These are phyloP conservation scores for Diaprepes abbreviatus DNA, from an alignment of 2,888 invertebrate genomes.

Conservation along the genomic window DNA sequence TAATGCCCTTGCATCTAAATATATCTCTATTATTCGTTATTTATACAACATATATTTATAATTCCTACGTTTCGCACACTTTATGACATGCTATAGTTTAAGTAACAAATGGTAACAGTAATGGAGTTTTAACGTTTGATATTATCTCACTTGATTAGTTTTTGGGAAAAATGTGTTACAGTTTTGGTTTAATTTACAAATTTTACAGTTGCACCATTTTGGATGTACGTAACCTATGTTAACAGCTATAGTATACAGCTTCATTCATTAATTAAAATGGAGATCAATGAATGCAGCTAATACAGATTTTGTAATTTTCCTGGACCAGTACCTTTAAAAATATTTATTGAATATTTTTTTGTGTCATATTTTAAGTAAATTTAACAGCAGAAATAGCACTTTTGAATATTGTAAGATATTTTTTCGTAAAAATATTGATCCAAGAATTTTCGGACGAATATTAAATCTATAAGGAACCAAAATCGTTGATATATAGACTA, in stretches of 20 bases:
- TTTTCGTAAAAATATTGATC: neutral
- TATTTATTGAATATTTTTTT: neutral
- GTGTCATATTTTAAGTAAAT: too few species aligned
- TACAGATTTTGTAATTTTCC: neutral
- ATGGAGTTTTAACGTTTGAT: neutral
- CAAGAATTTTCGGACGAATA: neutral
- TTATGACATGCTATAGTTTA: too few species aligned
- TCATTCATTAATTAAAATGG: neutral
- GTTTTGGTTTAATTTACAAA: neutral
- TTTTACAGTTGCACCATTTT: constrained; percentile 35
- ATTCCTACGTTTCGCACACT: too few species aligned
- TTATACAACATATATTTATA: too few species aligned
- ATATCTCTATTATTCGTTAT: too few species aligned
- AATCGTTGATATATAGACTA: neutral
- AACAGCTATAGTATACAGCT: neutral
- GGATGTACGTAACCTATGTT: constrained; percentile 20
- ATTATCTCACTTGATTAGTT: neutral
- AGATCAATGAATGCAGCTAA: neutral
- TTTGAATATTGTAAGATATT: neutral
- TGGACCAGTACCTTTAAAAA: neutral
- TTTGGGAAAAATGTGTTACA: constrained; percentile 21
- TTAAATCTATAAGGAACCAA: neutral
- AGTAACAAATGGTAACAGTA: neutral
- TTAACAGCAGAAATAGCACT: too few species aligned
- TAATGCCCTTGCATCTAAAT: too few species aligned